phyloP scores from a whole-genome alignment of 1,140 invertebrate species.

The Cyclina sinensis region DNA sequence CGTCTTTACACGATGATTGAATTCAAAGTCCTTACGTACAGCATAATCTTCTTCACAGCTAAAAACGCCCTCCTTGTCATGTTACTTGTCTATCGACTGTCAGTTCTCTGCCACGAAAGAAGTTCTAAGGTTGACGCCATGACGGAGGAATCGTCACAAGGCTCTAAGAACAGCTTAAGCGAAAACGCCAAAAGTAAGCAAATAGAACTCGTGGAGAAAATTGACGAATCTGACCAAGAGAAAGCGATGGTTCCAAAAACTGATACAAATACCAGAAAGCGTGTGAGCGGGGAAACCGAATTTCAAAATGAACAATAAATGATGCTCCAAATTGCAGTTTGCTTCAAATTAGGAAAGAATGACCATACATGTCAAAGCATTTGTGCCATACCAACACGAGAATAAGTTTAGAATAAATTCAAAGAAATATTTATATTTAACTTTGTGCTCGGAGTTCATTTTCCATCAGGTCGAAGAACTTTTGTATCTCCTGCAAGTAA shows the following conservation, averaged over 20 bases:
- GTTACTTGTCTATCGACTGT: slow-evolving; percentile 85
- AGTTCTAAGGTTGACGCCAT: background rate
- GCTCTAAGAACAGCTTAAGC: background rate
- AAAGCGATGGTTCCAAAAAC: background rate
- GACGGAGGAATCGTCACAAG: background rate
- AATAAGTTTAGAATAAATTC: no score
- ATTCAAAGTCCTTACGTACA: slow-evolving; percentile 94
- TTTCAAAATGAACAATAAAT: background rate
- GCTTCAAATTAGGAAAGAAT: no score
- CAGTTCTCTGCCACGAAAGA: slow-evolving; percentile 67
- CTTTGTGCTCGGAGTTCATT: no score
- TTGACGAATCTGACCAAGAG: background rate
- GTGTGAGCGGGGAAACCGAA: background rate
- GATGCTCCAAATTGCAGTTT: no score
- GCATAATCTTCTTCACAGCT: slow-evolving; percentile 96
- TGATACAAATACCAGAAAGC: background rate
- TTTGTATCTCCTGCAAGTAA: no score
- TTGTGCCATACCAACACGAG: no score
- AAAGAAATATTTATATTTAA: no score
- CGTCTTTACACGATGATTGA: slow-evolving; percentile 93
- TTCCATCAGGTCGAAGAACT: no score
- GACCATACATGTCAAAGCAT: no score
- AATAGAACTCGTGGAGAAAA: background rate
- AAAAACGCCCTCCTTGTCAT: slow-evolving; percentile 95
- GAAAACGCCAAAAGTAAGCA: background rate